These are phyloP conservation scores for Stichopus chloronotus DNA, from an alignment of 35 echinoderm and acorn worm species.

Conservation along the genomic window DNA sequence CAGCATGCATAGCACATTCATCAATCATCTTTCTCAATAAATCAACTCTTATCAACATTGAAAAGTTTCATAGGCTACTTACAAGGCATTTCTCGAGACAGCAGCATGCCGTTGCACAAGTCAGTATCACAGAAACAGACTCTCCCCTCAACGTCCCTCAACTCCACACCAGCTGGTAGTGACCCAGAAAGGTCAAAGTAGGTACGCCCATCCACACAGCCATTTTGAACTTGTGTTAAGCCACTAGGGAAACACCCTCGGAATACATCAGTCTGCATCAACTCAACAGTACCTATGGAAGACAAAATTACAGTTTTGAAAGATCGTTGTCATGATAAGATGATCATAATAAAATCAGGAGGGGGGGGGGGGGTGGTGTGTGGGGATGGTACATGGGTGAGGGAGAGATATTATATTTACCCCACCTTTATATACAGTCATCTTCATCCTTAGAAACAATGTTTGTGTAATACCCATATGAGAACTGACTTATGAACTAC, in stretches of 20 bases:
- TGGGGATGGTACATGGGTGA: no score
- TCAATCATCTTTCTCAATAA: no score
- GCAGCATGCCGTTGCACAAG: not conserved
- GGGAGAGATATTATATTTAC: no score
- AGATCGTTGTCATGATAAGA: no score
- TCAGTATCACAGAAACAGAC: constrained; percentile 26
- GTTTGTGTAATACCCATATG: no score
- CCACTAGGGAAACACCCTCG: constrained; percentile 7
- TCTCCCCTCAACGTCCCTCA: not conserved
- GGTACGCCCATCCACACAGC: not conserved
- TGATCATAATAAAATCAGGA: no score
- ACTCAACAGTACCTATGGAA: not conserved
- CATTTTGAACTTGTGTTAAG: not conserved
- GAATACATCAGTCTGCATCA: not conserved
- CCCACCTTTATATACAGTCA: no score
- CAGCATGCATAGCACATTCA: no score
- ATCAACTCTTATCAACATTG: not conserved
- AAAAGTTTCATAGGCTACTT: not conserved
- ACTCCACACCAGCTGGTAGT: not conserved
- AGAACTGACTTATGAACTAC: no score
- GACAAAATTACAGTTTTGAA: not conserved
- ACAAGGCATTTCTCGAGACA: not conserved
- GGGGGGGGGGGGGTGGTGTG: no score
- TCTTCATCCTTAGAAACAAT: no score
- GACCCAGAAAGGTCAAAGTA: not conserved